Percentiles rank a stretch among this genome's conserved stretches.
Evolutionary conservation across 2,113 vertebrate species (phyloP).

Genomic region (human): GRCh38 chr3:161659001-161659500

Average conservation of each 20-base stretch:
- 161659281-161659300: not conserved
- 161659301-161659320: not conserved
- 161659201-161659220: not conserved
- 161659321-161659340: not conserved
- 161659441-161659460: not conserved
- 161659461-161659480: not conserved
- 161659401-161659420: not conserved
- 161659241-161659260: not conserved
- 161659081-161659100: not conserved
- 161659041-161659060: not conserved
- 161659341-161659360: not conserved
- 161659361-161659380: not conserved
- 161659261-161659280: no score
- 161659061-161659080: not conserved
- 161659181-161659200: not conserved
- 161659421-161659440: not conserved
- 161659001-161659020: not conserved
- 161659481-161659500: not conserved
- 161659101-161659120: not conserved
- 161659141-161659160: not conserved
- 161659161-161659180: not conserved
- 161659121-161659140: not conserved
- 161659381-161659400: not conserved
- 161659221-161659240: not conserved
- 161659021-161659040: not conserved